A percentile compares a stretch with the other conserved stretches of the same genome.
Conservation (phyloP, 1,140 invertebrate genomes). For the Lasioglossum baleicum region DNA sequence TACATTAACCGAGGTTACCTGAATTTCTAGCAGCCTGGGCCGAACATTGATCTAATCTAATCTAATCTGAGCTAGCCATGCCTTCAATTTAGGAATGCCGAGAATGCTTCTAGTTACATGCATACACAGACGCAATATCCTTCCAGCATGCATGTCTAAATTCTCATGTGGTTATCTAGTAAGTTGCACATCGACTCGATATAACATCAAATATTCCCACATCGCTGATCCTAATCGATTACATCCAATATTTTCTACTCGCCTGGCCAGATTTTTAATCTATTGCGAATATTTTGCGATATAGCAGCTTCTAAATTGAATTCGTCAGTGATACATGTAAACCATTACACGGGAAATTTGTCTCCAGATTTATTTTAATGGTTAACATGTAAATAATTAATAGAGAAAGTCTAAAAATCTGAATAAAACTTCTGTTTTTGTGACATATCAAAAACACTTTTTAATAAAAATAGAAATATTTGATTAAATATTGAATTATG, state of each 20-base stretch:
- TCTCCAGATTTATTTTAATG: too few species aligned
- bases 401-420: too few species aligned
- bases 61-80: conserved; percentile 40
- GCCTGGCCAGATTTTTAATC: not conserved
- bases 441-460: too few species aligned
- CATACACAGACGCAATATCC: conserved; percentile 14
- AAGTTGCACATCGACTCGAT: not conserved
- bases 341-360: too few species aligned
- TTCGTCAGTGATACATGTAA: too few species aligned
- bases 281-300: not conserved
- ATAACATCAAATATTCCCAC: conserved; percentile 14
- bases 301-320: too few species aligned
- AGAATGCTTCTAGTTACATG: conserved; percentile 41
- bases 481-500: too few species aligned
- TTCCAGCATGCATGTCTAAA: conserved; percentile 6
- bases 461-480: too few species aligned
- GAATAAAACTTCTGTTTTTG: too few species aligned
- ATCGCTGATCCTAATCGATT: not conserved
- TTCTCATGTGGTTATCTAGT: conserved; percentile 22
- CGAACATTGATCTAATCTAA: conserved; percentile 43
- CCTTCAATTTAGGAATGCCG: conserved; percentile 56
- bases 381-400: too few species aligned
- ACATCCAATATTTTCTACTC: not conserved
- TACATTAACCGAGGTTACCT: too few species aligned
- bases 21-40: conserved; percentile 19